Conservation (phyloP, 2,888 invertebrate genomes). For the Drosophila anomelani region DNA sequence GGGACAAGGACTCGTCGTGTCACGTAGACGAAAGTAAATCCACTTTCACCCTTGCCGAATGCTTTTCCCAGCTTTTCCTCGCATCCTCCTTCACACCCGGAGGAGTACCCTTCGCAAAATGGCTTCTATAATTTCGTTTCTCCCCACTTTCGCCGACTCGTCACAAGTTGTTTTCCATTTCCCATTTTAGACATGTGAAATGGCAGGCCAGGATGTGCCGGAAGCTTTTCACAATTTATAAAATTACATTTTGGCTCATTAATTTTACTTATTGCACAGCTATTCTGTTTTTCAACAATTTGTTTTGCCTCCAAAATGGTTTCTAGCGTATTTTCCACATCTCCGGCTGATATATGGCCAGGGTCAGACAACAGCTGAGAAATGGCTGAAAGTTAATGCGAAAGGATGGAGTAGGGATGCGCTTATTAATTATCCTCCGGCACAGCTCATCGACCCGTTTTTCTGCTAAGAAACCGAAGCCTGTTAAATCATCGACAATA, state of each 20-base stretch:
- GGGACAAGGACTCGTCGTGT: constrained; percentile 54
- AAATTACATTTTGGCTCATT: constrained; percentile 77
- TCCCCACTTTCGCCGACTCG: constrained; percentile 26
- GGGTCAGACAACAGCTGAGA: constrained; percentile 54
- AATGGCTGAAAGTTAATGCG: constrained; percentile 52
- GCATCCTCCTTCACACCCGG: constrained; percentile 1
- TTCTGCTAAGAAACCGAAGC: constrained; percentile 4
- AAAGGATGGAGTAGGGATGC: constrained; percentile 4
- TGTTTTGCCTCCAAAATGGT: constrained; percentile 63
- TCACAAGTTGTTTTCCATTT: constrained; percentile 24
- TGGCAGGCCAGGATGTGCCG: constrained; percentile 61
- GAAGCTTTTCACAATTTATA: constrained; percentile 79
- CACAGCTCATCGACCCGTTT: constrained; percentile 5
- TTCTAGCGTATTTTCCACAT: constrained; percentile 58
- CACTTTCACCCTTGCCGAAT: constrained; percentile 74
- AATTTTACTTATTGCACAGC: constrained; percentile 74
- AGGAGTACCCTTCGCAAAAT: constrained; percentile 16
- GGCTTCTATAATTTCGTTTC: constrained; percentile 33
- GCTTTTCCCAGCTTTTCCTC: constrained; percentile 21
- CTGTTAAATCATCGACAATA: constrained; percentile 48
- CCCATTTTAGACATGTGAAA: constrained; percentile 29
- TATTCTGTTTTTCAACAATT: constrained; percentile 52
- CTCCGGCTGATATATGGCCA: constrained; percentile 55
- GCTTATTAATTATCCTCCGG: constrained; percentile 58
- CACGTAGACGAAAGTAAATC: constrained; percentile 77